phyloP scores from a whole-genome alignment of 1,140 invertebrate species.

The Leptinotarsa lineolata region DNA sequence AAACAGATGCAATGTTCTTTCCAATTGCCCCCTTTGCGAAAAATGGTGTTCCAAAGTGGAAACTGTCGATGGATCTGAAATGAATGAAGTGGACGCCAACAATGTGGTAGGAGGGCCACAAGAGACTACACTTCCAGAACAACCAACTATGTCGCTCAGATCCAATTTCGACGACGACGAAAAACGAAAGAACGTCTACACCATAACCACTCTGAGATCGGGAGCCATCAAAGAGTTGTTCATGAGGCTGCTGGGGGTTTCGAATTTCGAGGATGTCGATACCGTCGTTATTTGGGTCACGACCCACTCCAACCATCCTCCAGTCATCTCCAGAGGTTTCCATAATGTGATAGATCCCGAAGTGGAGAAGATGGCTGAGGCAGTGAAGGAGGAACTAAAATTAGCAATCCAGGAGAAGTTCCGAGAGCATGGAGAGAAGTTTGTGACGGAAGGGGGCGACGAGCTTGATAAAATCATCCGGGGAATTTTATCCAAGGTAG shows the following conservation, averaged over 20 bases:
- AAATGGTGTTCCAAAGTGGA: conserved; percentile 9
- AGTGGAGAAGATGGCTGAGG: background rate
- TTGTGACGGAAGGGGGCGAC: background rate
- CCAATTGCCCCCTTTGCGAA: background rate
- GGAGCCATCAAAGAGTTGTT: conserved; percentile 31
- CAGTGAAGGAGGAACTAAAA: conserved; percentile 1
- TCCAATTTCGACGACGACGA: conserved; percentile 25
- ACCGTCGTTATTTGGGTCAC: conserved; percentile 32
- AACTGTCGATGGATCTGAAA: background rate
- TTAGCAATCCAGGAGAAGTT: background rate
- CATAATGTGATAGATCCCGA: conserved; percentile 10
- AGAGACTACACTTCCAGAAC: background rate
- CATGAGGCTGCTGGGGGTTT: conserved; percentile 31
- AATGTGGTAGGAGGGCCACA: background rate
- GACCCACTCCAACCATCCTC: conserved; percentile 32
- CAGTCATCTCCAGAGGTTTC: conserved; percentile 18
- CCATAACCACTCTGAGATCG: conserved; percentile 23
- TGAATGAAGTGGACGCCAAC: background rate
- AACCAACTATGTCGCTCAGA: background rate
- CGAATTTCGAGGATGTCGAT: conserved; percentile 31
- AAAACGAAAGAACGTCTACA: conserved; percentile 28
- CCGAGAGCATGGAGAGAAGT: conserved; percentile 7
- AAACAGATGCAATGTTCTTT: background rate
- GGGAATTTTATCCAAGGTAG: background rate
- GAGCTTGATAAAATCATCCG: conserved; percentile 4